A percentile compares a stretch with the other conserved stretches of the same genome.
phyloP scores from a whole-genome alignment of 2,113 vertebrate species.

The Oostethus manadensis region DNA sequence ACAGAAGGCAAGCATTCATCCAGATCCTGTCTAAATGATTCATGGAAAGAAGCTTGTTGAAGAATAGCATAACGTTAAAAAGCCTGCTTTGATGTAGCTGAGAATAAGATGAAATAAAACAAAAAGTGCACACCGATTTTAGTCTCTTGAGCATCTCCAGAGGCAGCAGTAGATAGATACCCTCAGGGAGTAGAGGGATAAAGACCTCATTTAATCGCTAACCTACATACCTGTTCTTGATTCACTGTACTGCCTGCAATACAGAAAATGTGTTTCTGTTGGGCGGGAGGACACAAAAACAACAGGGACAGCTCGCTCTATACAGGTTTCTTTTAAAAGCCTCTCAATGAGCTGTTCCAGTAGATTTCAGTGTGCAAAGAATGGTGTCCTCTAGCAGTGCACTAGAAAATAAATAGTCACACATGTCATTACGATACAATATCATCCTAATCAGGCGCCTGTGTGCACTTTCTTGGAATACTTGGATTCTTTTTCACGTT shows the following conservation, averaged over 20 bases:
- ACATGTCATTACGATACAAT: neutral
- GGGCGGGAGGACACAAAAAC: conserved; percentile 16
- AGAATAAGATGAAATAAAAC: conserved; percentile 8
- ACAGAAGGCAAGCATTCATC: too few relatives aligned
- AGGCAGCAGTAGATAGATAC: conserved; percentile 19
- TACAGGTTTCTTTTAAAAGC: conserved; percentile 8
- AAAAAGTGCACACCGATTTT: conserved; percentile 17
- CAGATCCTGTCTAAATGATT: too few relatives aligned
- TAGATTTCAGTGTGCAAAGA: conserved; percentile 30
- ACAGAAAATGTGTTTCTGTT: neutral
- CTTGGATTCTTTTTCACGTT: conserved; percentile 7
- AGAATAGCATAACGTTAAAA: too few relatives aligned
- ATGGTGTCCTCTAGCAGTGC: neutral
- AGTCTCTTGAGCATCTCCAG: conserved; percentile 15
- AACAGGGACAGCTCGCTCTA: conserved; percentile 19
- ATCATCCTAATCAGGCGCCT: neutral
- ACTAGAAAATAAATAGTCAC: neutral
- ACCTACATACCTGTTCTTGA: conserved; percentile 47
- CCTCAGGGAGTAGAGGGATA: conserved; percentile 34
- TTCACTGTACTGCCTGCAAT: conserved; percentile 19
- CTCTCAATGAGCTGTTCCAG: conserved; percentile 20
- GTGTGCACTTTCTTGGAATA: neutral
- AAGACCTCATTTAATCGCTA: conserved; percentile 38
- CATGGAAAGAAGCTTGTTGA: too few relatives aligned
- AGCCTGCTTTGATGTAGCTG: too few relatives aligned